Evolutionary conservation across 2,888 invertebrate genomes (phyloP), one percentile per base, ranked within the genome.

Genomic region (Hirtodrosophila duncani): DNA sequence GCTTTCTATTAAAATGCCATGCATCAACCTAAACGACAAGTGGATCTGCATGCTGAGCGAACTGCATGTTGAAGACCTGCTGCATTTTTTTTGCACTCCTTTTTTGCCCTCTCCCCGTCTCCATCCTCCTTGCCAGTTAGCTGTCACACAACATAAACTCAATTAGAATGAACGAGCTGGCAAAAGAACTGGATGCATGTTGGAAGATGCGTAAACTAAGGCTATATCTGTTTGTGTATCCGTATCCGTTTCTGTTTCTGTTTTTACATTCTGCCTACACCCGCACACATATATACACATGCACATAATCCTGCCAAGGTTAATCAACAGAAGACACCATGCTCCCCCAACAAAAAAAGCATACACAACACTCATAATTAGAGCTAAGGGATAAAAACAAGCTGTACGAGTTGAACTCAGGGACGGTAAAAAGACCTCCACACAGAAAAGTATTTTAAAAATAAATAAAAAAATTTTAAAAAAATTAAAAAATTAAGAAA

Each of bases 1-100:
- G 56, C 53, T 37, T 74, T 59, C 70, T 56, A 72, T 74, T 75
- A 72, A 72, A 70, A 67, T 48, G 66, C 63, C 50, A 72, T 74
- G 63, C 77, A 77, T 74, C 70, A 74, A 71, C 61, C 53, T 45
- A 63, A 58, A 30, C 39, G 61, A 61, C 62, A 52, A 69, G 41
- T 45, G n/a, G n/a, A n/a, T n/a, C n/a, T n/a, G n/a, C n/a, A n/a
- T n/a, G n/a, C 8, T 26, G 56, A 50, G 44, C 46, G 46, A 31
- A 10, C 14, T 20, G 42, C 45, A 34, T n/a, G n/a, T n/a, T n/a
- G n/a, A 43, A 49, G 50, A 58, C 39, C 37, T 16, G 30, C 45
- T 29, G 42, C 44, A 34, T 23, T 18, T 38, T 46, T 39, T 42
- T 30, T 24, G 18, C 9, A 6, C 14, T 43, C 20, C 38, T 52